Conservation (phyloP, 2,888 invertebrate genomes). For the Pseudococcus viburni region DNA sequence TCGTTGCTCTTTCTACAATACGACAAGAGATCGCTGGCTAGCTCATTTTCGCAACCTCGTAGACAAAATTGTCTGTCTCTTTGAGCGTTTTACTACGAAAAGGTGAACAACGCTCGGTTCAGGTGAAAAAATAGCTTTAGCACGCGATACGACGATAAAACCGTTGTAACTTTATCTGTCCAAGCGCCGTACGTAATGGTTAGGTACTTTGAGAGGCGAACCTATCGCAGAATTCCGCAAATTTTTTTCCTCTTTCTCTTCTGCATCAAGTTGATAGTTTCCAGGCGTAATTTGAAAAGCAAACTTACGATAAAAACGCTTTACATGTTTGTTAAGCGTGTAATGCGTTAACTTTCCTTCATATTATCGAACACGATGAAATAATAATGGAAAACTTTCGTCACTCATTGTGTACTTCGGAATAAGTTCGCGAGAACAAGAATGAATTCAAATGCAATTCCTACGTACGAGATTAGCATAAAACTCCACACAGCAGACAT, state of each 20-base stretch:
- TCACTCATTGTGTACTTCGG: not conserved
- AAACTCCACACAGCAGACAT: not conserved
- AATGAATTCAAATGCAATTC: not conserved
- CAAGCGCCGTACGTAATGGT: not conserved
- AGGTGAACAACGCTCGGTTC: not conserved
- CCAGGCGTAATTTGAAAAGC: not conserved
- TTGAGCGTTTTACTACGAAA: not conserved
- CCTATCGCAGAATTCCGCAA: not conserved
- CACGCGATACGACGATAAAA: not conserved
- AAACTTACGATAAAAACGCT: not conserved
- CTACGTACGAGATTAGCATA: not conserved
- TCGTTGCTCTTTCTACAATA: not conserved
- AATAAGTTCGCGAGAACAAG: not conserved
- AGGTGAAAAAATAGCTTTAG: not conserved
- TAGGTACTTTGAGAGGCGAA: not conserved
- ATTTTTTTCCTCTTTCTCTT: not conserved
- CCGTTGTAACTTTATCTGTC: not conserved
- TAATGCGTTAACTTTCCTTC: not conserved
- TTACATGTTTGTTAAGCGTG: not conserved
- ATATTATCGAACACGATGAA: not conserved
- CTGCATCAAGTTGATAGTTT: not conserved
- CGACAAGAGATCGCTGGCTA: not conserved
- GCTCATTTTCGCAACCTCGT: not conserved
- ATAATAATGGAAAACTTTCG: slow-evolving; percentile 1
- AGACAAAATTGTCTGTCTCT: not conserved